Percentiles rank a stretch among this genome's conserved stretches.
These are phyloP conservation scores for Opisthograptis luteolata DNA, from an alignment of 2,888 invertebrate species.

Conservation along the genomic window DNA sequence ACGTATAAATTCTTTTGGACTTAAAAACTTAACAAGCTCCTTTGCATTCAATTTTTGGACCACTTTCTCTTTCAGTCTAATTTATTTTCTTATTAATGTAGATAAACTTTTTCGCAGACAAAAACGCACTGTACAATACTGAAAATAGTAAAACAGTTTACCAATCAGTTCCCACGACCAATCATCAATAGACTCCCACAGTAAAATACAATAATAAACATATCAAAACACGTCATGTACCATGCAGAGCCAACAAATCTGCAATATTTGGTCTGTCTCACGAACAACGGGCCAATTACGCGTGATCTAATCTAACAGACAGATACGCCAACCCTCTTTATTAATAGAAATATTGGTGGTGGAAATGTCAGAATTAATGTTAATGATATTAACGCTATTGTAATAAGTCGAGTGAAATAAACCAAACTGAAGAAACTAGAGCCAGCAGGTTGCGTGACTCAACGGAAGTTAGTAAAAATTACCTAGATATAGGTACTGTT, in stretches of 20 bases:
- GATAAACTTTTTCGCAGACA: no score
- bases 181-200: slow-evolving; percentile 25
- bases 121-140: no score
- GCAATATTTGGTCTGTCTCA: slow-evolving; percentile 56
- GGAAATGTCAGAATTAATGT: slow-evolving; percentile 20
- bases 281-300: slow-evolving; percentile 63
- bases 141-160: no score
- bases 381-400: background rate
- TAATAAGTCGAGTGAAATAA: background rate
- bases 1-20: no score
- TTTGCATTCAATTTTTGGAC: no score
- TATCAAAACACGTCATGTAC: slow-evolving; percentile 66
- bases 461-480: no score
- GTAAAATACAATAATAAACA: slow-evolving; percentile 48
- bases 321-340: slow-evolving; percentile 31
- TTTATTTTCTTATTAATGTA: no score
- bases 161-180: slow-evolving; percentile 59
- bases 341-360: slow-evolving; percentile 8
- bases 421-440: no score
- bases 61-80: no score
- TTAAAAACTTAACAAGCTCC: no score
- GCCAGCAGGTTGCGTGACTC: no score
- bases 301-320: slow-evolving; percentile 43
- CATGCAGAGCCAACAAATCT: slow-evolving; percentile 55
- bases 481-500: no score